Percentiles rank a stretch among this genome's conserved stretches.
These are phyloP conservation scores for Bombus haemorrhoidalis DNA, from an alignment of 1,140 invertebrate species.

Conservation along the genomic window DNA sequence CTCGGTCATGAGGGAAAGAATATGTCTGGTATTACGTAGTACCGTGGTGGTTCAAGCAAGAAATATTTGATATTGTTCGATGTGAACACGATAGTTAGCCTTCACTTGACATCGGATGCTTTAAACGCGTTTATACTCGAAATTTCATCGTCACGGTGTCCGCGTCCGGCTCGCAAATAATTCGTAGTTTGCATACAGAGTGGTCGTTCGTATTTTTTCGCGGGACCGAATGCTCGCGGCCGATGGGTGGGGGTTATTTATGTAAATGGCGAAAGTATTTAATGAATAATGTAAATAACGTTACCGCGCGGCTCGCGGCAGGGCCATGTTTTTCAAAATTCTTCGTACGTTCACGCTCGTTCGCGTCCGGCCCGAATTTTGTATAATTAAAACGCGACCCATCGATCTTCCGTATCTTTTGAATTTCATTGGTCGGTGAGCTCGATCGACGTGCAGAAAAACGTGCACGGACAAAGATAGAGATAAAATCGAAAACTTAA, in stretches of 20 bases:
- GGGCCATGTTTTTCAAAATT: conserved; percentile 29
- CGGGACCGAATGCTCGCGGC: background rate
- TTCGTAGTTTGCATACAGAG: conserved; percentile 54
- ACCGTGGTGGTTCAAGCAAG: background rate
- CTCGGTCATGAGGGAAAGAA: background rate
- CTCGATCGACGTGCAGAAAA: background rate
- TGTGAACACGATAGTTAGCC: conserved; percentile 1
- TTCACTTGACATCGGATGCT: conserved; percentile 5
- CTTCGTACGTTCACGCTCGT: background rate
- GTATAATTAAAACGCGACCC: conserved; percentile 31
- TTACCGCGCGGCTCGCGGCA: background rate
- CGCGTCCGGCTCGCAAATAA: conserved; percentile 41
- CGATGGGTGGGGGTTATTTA: conserved; percentile 20
- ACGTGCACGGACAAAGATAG: too few species aligned
- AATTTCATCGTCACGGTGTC: conserved; percentile 13
- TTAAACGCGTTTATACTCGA: conserved; percentile 20
- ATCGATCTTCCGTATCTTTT: background rate
- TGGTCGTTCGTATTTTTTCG: conserved; percentile 40
- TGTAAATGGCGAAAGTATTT: conserved; percentile 51
- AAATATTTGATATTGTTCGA: background rate
- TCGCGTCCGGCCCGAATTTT: background rate
- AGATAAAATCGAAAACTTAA: background rate
- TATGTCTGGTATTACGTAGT: background rate
- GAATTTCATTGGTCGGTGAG: background rate
- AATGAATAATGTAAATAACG: conserved; percentile 56